These are phyloP conservation scores for Encarsia formosa DNA, from an alignment of 2,888 invertebrate species.

Conservation along the genomic window DNA sequence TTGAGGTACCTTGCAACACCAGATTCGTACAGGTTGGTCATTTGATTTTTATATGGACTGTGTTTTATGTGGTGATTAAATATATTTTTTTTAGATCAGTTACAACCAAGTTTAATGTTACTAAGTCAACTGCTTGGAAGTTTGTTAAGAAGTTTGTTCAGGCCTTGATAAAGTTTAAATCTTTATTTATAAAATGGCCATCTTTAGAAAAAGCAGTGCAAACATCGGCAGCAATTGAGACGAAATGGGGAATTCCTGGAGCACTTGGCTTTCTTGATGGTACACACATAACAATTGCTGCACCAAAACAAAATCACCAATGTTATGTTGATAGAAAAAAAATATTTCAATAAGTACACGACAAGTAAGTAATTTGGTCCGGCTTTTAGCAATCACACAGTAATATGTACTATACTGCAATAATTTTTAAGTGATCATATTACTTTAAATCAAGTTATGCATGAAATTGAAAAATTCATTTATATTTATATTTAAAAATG, in stretches of 20 bases:
- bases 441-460: background rate
- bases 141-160: background rate
- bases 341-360: no score
- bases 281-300: background rate
- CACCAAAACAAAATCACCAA: background rate
- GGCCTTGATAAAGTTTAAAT: background rate
- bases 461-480: no score
- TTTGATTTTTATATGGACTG: background rate
- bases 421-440: background rate
- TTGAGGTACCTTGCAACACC: background rate
- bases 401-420: background rate
- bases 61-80: no score
- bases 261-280: background rate
- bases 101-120: background rate
- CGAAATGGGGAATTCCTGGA: background rate
- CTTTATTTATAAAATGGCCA: background rate
- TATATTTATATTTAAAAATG: no score
- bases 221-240: no score
- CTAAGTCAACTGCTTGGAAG: background rate
- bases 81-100: background rate
- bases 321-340: background rate
- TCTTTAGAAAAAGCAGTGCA: background rate
- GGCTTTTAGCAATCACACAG: no score
- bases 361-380: no score
- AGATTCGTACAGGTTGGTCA: background rate